Conservation (phyloP, 2,797 vertebrate species). For the Cirrhinus molitorella region DNA sequence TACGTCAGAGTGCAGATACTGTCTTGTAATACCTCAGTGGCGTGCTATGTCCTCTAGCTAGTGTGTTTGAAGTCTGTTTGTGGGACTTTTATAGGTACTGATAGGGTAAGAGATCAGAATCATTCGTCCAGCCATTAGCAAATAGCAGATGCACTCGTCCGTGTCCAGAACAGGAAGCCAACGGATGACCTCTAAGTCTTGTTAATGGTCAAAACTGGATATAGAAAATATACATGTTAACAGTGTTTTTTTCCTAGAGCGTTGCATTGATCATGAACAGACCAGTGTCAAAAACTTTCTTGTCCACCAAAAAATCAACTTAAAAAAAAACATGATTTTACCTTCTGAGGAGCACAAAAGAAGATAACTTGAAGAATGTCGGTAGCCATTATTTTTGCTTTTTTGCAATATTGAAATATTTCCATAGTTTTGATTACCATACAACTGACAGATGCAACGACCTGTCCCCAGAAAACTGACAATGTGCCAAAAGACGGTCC, state of each 20-base stretch:
- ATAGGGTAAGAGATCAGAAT: conserved; percentile 54
- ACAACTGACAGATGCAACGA: too few species aligned
- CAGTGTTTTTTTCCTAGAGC: neutral
- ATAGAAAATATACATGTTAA: neutral
- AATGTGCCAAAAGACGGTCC: too few species aligned
- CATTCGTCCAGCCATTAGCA: conserved; percentile 33
- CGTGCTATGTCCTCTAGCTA: conserved; percentile 42
- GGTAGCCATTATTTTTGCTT: neutral
- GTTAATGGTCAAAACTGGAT: conserved; percentile 33
- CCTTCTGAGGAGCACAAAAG: neutral
- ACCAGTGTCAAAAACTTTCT: neutral
- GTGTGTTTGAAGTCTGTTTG: conserved; percentile 57
- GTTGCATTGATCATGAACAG: neutral
- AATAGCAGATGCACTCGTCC: conserved; percentile 40
- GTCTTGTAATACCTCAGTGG: conserved; percentile 47
- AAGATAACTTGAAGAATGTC: neutral
- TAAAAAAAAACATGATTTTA: neutral
- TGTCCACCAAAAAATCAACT: neutral
- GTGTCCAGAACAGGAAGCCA: conserved; percentile 38
- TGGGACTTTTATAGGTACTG: conserved; percentile 54
- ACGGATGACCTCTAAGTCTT: conserved; percentile 52
- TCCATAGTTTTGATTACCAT: neutral
- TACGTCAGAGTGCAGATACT: conserved; percentile 54
- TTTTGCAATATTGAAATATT: neutral
- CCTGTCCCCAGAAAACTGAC: too few species aligned